Evolutionary conservation across 2,797 vertebrate species (phyloP).

Genomic region (Fringilla coelebs): DNA sequence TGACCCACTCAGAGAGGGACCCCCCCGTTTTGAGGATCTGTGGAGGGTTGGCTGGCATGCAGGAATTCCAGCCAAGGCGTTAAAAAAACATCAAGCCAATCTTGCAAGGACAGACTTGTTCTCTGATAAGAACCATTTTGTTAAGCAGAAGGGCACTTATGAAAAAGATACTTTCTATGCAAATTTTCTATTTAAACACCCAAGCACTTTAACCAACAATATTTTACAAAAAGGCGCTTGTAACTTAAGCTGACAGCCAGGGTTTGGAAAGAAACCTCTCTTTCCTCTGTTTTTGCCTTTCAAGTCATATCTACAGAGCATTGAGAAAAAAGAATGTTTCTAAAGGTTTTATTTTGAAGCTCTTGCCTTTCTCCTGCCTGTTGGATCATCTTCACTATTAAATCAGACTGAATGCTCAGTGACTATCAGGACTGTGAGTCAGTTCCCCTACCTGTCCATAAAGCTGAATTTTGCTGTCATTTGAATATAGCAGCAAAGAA

Average conservation of each 20-base stretch:
- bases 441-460: neutral
- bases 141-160: neutral
- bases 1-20: neutral
- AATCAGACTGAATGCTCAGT: neutral
- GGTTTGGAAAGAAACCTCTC: neutral
- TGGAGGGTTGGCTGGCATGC: neutral
- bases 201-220: neutral
- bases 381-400: neutral
- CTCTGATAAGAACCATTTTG: neutral
- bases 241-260: neutral
- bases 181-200: slow-evolving; percentile 17
- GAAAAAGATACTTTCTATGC: neutral
- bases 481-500: neutral
- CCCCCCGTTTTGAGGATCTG: neutral
- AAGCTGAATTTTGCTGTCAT: neutral
- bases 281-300: slow-evolving; percentile 1
- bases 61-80: neutral
- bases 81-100: neutral
- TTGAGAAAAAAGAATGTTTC: neutral
- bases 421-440: neutral
- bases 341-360: neutral
- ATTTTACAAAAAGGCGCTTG: neutral
- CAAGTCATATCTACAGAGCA: neutral
- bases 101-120: neutral
- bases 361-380: neutral